phyloP scores from a whole-genome alignment of 2,888 invertebrate species.

The Halictus quadricinctus region DNA sequence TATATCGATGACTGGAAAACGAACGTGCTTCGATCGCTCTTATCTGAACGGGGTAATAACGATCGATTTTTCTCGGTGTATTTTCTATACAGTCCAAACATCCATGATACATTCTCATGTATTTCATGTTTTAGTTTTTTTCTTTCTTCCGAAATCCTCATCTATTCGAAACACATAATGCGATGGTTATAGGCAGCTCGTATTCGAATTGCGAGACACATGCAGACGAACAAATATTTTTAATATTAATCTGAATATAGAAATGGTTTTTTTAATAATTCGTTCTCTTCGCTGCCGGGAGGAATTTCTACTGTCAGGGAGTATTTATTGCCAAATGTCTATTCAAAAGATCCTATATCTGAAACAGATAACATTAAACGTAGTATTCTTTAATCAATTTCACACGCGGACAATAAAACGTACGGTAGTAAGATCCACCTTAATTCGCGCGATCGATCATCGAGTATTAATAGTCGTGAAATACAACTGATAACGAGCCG shows the following conservation, averaged over 20 bases:
- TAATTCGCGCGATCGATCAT: constrained; percentile 1
- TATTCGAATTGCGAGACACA: not conserved
- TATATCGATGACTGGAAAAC: not conserved
- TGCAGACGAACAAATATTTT: not conserved
- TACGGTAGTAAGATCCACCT: not conserved
- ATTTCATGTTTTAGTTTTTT: not conserved
- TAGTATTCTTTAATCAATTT: not conserved
- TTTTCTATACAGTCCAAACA: not conserved
- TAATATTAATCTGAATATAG: not conserved
- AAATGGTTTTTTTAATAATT: not conserved
- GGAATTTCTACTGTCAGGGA: not conserved
- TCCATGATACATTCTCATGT: not conserved
- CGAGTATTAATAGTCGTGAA: not conserved
- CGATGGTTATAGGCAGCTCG: not conserved
- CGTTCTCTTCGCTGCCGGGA: not conserved
- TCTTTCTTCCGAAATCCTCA: not conserved
- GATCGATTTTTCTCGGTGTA: not conserved
- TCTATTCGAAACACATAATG: not conserved
- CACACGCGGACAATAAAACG: not conserved
- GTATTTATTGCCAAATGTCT: not conserved
- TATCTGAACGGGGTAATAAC: not conserved
- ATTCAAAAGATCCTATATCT: not conserved
- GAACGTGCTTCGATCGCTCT: not conserved
- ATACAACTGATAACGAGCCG: not conserved
- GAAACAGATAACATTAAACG: not conserved